A percentile compares a stretch with the other conserved stretches of the same genome.
Conservation (phyloP, 53 echinoderm and acorn worm species). For the Stichopus horrens region DNA sequence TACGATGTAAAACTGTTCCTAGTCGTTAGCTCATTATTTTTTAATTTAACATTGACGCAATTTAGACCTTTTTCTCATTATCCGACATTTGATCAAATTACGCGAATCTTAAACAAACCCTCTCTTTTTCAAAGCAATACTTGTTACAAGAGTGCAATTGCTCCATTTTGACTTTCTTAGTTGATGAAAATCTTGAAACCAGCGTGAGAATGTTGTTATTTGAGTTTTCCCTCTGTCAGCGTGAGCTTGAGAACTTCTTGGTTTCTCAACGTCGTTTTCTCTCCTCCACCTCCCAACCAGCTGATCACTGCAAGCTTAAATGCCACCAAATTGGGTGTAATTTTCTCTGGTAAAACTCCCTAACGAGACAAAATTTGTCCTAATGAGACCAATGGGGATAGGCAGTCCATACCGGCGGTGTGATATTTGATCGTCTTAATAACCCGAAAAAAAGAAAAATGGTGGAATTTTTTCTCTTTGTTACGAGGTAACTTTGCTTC, state of each 20-base stretch:
- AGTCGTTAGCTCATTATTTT: constrained; percentile 36
- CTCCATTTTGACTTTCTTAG: constrained; percentile 29
- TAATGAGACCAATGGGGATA: constrained; percentile 46
- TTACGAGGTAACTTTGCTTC: neutral
- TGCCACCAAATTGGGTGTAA: constrained; percentile 51
- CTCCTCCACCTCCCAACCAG: constrained; percentile 7
- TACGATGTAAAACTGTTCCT: neutral
- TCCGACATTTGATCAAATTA: constrained; percentile 36
- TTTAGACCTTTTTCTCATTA: neutral
- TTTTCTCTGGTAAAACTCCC: constrained; percentile 35
- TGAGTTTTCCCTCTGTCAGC: constrained; percentile 36
- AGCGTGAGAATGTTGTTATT: constrained; percentile 42
- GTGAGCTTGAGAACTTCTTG: constrained; percentile 32
- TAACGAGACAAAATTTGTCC: constrained; percentile 44
- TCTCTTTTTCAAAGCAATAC: neutral
- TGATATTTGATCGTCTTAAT: constrained; percentile 33
- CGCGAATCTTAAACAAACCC: constrained; percentile 5
- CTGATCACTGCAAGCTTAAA: constrained; percentile 42
- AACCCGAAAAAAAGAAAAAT: constrained; percentile 2
- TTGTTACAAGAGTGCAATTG: constrained; percentile 16
- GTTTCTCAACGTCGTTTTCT: constrained; percentile 13
- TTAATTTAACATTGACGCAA: constrained; percentile 47
- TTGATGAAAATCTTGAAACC: constrained; percentile 11
- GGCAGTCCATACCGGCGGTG: neutral
- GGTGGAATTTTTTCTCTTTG: constrained; percentile 21